These are phyloP conservation scores for Platysteira castanea DNA, from an alignment of 2,113 vertebrate genomes.

Conservation along the genomic window DNA sequence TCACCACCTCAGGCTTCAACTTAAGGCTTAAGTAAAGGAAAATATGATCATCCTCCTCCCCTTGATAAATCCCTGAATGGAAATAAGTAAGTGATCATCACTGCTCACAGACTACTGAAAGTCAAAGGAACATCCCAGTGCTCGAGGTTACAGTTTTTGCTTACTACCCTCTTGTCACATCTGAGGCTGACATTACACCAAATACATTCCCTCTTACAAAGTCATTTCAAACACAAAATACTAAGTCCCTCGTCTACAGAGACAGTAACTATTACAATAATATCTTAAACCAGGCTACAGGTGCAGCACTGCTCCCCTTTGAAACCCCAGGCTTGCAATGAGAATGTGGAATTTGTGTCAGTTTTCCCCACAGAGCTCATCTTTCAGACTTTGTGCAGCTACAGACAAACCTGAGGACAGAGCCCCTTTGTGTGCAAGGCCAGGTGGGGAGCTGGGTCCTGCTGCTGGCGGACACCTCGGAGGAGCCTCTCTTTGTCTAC, in stretches of 20 bases:
- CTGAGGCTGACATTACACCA: not conserved
- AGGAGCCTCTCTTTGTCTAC: conserved; percentile 45
- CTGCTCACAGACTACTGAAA: not conserved
- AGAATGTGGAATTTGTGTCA: not conserved
- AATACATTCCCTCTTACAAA: not conserved
- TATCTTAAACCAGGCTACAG: not conserved
- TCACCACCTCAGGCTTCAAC: not conserved
- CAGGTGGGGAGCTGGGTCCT: conserved; percentile 5
- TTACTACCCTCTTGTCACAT: not conserved
- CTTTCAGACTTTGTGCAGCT: conserved; percentile 39
- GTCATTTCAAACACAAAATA: not conserved
- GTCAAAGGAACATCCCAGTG: not conserved
- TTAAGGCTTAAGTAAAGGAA: not conserved
- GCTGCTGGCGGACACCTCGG: conserved; percentile 9
- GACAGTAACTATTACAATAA: not conserved
- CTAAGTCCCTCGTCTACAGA: not conserved
- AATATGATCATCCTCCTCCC: not conserved
- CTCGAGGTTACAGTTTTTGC: not conserved
- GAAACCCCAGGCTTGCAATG: not conserved
- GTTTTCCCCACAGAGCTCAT: conserved; percentile 26
- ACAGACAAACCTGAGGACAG: conserved; percentile 35
- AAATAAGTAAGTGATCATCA: not conserved
- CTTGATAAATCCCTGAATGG: not conserved
- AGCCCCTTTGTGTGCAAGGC: conserved; percentile 49
- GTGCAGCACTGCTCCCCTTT: not conserved